phyloP scores from a whole-genome alignment of 1,140 invertebrate genomes.

The Drosophila melanica region DNA sequence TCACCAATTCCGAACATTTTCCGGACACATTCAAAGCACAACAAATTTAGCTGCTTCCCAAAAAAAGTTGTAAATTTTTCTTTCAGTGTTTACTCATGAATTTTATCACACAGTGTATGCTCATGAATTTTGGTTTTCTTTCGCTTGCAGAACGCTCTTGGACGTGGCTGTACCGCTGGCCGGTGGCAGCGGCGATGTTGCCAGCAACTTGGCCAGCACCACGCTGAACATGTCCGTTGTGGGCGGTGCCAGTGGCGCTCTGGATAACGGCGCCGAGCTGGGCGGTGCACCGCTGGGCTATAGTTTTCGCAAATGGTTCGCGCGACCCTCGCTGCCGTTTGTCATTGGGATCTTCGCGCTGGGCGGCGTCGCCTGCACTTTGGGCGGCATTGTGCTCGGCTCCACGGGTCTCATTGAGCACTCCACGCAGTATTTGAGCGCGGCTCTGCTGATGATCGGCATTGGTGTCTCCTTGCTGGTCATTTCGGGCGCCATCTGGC shows the following conservation, averaged over 20 bases:
- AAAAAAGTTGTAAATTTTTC: too few relatives aligned
- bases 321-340: constrained; percentile 76
- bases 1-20: too few relatives aligned
- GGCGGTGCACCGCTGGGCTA: constrained; percentile 19
- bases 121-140: constrained; percentile 1
- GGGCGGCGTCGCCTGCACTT: constrained; percentile 76
- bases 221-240: constrained; percentile 27
- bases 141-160: constrained; percentile 48
- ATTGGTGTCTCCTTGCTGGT: constrained; percentile 78
- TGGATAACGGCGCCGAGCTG: constrained; percentile 9
- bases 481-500: constrained; percentile 79
- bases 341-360: constrained; percentile 81
- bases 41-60: too few relatives aligned
- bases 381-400: constrained; percentile 80
- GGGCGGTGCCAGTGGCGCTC: constrained; percentile 8
- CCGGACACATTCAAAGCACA: too few relatives aligned
- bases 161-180: constrained; percentile 57
- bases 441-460: constrained; percentile 79
- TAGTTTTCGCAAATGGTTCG: constrained; percentile 73
- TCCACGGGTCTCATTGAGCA: constrained; percentile 79
- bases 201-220: constrained; percentile 17
- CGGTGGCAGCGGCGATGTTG: constrained; percentile 33
- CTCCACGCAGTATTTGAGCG: constrained; percentile 79
- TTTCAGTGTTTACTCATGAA: too few relatives aligned
- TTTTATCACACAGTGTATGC: constrained; percentile 10